Evolutionary conservation across 2,113 vertebrate species (phyloP).

Genomic region (Chloropsis cyanopogon): DNA sequence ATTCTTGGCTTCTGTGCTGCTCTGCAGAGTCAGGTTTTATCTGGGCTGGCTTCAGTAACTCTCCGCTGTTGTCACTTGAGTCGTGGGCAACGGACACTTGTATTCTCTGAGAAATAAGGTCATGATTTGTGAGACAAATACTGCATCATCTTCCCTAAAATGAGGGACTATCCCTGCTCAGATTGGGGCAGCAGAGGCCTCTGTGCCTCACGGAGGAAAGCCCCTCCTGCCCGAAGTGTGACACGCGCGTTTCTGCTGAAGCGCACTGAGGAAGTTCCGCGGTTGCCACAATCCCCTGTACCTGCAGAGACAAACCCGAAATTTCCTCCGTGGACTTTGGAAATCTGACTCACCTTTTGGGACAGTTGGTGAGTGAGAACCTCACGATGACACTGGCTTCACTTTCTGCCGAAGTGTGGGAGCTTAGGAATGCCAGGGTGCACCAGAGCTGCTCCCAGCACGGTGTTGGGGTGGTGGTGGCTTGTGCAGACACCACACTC

Average conservation of each 20-base stretch:
- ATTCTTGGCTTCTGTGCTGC: not conserved
- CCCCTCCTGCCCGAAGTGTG: not conserved
- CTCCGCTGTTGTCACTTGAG: not conserved
- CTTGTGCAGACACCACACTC: not conserved
- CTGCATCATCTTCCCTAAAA: not conserved
- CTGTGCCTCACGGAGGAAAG: not conserved
- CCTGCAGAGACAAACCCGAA: not conserved
- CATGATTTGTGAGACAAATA: not conserved
- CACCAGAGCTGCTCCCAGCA: not conserved
- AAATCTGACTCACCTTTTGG: not conserved
- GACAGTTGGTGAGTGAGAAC: not conserved
- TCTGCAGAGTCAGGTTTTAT: not conserved
- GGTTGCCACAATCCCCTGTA: not conserved
- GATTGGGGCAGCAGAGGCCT: fast-evolving
- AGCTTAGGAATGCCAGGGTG: not conserved
- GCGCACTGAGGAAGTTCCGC: not conserved
- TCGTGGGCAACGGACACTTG: not conserved
- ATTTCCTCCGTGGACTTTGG: not conserved
- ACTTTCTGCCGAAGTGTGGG: not conserved
- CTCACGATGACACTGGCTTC: not conserved
- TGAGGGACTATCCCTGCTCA: not conserved
- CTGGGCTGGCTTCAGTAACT: not conserved
- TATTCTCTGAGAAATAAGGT: not conserved
- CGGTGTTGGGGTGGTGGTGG: not conserved
- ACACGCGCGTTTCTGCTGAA: not conserved